These are phyloP conservation scores for Onthophagus sagittarius DNA, from an alignment of 2,888 invertebrate species.

Conservation along the genomic window DNA sequence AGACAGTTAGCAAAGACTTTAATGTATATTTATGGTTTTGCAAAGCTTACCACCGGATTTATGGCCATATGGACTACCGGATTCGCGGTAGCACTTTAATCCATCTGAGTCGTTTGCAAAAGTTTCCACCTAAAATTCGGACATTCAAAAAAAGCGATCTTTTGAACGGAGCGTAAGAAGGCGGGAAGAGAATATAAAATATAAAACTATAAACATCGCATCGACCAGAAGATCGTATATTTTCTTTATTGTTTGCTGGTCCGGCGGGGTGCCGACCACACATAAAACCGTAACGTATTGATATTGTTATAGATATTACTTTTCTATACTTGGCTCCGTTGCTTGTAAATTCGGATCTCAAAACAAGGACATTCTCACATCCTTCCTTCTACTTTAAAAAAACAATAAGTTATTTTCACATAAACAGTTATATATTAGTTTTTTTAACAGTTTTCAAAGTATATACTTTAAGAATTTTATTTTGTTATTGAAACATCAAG, in stretches of 20 bases:
- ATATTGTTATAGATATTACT: constrained; percentile 43
- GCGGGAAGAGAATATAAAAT: neutral
- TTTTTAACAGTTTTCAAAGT: no score
- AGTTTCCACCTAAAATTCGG: neutral
- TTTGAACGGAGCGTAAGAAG: neutral
- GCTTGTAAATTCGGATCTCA: constrained; percentile 35
- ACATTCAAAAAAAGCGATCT: neutral
- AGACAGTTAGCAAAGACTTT: neutral
- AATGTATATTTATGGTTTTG: neutral
- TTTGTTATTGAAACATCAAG: no score
- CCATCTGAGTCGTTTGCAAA: neutral
- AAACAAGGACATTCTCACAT: neutral
- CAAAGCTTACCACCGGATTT: neutral
- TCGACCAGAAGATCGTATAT: neutral
- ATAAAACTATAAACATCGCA: neutral
- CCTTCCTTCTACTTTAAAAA: neutral
- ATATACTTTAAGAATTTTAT: no score
- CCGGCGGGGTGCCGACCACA: constrained; percentile 20
- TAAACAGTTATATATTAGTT: no score
- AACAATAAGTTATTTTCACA: neutral
- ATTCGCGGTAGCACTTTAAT: neutral
- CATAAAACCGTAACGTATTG: constrained; percentile 40
- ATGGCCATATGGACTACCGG: neutral
- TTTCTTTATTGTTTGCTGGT: neutral
- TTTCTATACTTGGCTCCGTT: constrained; percentile 35